phyloP scores from a whole-genome alignment of 2,888 invertebrate species.

The Drosophila tripunctata region DNA sequence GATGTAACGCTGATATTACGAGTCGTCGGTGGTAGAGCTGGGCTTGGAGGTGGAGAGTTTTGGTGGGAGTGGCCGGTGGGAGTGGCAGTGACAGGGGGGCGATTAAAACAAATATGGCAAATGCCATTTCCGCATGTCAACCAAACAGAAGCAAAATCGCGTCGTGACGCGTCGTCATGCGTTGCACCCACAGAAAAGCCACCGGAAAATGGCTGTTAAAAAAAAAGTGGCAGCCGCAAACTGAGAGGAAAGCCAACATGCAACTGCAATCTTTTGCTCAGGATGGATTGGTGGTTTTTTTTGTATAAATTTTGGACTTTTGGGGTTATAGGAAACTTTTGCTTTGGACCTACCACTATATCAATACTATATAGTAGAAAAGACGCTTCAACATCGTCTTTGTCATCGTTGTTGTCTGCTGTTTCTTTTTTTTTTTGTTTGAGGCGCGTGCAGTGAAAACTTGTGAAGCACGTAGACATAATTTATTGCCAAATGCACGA shows the following conservation, averaged over 20 bases:
- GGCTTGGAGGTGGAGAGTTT: no score
- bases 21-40: no score
- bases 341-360: constrained; percentile 21
- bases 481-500: constrained; percentile 78
- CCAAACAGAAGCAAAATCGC: constrained; percentile 1
- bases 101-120: constrained; percentile 41
- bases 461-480: constrained; percentile 72
- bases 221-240: background rate
- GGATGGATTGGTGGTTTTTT: background rate
- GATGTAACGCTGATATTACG: constrained; percentile 27
- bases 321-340: constrained; percentile 34
- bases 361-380: no score
- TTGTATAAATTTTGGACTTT: background rate
- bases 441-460: constrained; percentile 65
- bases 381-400: background rate
- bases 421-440: constrained; percentile 9
- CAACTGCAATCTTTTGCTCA: constrained; percentile 13
- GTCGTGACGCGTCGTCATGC: constrained; percentile 29
- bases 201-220: constrained; percentile 30
- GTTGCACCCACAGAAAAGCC: constrained; percentile 37
- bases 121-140: constrained; percentile 54
- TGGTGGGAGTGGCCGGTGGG: background rate
- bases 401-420: background rate
- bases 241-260: constrained; percentile 5
- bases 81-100: background rate